Evolutionary conservation across 2,113 vertebrate species (phyloP).

Genomic region (Trochalopteron elliotii): DNA sequence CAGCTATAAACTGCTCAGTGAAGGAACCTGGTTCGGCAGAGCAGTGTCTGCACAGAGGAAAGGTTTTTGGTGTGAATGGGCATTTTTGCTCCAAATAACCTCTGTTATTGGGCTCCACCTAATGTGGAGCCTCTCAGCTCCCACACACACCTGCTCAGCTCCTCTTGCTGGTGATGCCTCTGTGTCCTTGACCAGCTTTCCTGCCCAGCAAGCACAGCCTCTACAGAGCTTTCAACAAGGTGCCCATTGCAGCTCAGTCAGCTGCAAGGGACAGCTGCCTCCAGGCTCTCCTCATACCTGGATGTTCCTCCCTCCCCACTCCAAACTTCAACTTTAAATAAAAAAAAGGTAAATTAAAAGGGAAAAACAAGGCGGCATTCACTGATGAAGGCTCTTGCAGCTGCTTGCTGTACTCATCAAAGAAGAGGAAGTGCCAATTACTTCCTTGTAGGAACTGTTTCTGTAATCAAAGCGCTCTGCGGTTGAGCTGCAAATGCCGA

Average conservation of each 20-base stretch:
- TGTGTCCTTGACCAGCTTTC: neutral
- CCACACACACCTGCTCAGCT: neutral
- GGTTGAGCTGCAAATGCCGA: neutral
- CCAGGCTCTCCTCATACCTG: neutral
- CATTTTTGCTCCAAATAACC: neutral
- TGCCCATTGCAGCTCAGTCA: neutral
- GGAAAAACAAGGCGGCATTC: neutral
- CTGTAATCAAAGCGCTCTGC: neutral
- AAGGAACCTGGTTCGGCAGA: neutral
- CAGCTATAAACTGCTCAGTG: neutral
- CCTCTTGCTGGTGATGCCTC: rapidly evolving
- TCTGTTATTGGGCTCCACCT: no score
- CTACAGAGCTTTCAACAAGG: neutral
- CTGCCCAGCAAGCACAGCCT: neutral
- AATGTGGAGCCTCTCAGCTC: neutral
- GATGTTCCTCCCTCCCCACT: neutral
- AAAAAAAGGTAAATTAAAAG: neutral
- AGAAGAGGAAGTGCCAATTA: neutral
- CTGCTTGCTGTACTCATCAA: neutral
- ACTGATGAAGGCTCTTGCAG: neutral
- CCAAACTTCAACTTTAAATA: neutral
- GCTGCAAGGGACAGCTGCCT: neutral
- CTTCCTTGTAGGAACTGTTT: constrained; percentile 3
- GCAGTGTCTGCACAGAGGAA: rapidly evolving
- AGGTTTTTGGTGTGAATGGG: rapidly evolving